Base-by-base conservation (phyloP, 92 coral and sea anemone species). In the Pocillopora grandis region DNA sequence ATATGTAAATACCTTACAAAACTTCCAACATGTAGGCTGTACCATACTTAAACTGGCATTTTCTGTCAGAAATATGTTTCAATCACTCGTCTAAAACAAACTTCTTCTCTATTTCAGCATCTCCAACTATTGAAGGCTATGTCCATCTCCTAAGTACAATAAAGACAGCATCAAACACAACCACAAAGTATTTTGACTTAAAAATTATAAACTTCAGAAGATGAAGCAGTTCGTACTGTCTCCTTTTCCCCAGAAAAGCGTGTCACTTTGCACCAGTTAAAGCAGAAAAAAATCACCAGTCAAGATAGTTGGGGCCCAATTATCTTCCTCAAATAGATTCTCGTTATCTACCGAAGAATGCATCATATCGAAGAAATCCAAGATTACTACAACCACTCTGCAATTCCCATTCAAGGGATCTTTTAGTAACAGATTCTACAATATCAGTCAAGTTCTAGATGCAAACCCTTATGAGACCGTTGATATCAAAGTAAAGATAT, bases 241-340 rank as follows among this genome's bases (percentile, higher is more conserved):
- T 85, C 84, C 83, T 85, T 76, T 67, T 87, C 90, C 23, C 86
- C 82, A 73, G 80, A 86, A 79, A 86, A 86, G 80, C 60, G 71
- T 13, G 59, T 61, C 21, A 75, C 31, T 52, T 84, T 84, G 49
- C 81, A 84, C 21, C 76, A 84, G 49, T 77, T 48, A 58, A 55
- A 77, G 23, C 82, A 55, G 18, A n/a, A 23, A 77, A 76, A 20
- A 76, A 2, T 68, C 88, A 75, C 80, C 88, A 18, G 72, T 88
- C 75, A 81, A 82, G 75, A 88, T 76, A 31, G 60, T 81, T 70
- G 84, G 88, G 31, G 71, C 79, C 72, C 49, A 57, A 13, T 84
- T 84, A 88, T 48, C 58, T 65, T 48, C 58, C 37, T 86, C 89
- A 52, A 84, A 88, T 62, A 71, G 81, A 65, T 66, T 57, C 17